Evolutionary conservation across 2,888 invertebrate species (phyloP).

Genomic region (Dynastes tityus): DNA sequence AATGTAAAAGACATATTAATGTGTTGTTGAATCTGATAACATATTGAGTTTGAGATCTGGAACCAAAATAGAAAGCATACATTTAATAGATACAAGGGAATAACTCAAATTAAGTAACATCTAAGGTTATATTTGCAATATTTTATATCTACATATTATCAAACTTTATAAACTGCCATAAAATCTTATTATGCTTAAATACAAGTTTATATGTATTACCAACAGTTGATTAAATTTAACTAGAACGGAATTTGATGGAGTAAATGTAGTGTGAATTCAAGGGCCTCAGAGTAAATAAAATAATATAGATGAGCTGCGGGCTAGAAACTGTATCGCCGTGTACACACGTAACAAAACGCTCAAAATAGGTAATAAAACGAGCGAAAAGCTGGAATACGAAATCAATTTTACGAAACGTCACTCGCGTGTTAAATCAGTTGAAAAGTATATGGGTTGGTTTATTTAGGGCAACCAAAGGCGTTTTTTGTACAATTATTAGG

Average conservation of each 20-base stretch:
- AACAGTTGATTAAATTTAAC: not conserved
- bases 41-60: too few relatives aligned
- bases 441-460: constrained; percentile 47
- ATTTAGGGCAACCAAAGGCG: not conserved
- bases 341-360: constrained; percentile 37
- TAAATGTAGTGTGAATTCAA: constrained; percentile 38
- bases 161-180: too few relatives aligned
- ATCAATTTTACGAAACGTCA: constrained; percentile 47
- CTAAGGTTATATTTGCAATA: too few relatives aligned
- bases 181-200: not conserved
- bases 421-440: constrained; percentile 41
- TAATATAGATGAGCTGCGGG: constrained; percentile 15
- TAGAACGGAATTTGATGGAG: constrained; percentile 27
- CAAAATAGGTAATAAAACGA: constrained; percentile 41
- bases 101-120: too few relatives aligned
- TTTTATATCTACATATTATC: too few relatives aligned
- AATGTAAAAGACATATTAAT: too few relatives aligned
- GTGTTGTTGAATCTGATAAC: too few relatives aligned
- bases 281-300: constrained; percentile 12
- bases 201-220: not conserved
- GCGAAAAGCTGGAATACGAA: constrained; percentile 37
- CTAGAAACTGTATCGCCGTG: constrained; percentile 9
- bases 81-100: too few relatives aligned
- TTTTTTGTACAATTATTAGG: too few relatives aligned
- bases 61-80: too few relatives aligned